Percentiles rank a stretch among this genome's conserved stretches.
Conservation (phyloP, 2,888 invertebrate genomes). For the Callosobruchus maculatus region DNA sequence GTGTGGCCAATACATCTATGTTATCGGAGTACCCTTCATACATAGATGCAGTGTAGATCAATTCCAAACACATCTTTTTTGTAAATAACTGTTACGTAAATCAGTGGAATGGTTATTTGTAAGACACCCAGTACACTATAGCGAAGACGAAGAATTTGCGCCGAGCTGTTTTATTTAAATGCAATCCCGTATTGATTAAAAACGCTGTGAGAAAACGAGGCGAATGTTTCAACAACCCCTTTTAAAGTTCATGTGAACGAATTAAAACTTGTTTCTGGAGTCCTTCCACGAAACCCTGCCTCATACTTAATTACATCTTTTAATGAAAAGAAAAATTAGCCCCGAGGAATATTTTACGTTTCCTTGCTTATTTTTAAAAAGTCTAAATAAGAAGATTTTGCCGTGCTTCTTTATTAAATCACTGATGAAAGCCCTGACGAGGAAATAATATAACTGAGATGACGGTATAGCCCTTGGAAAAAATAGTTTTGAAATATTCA, state of each 20-base stretch:
- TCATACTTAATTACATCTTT: constrained; percentile 28
- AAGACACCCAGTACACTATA: background rate
- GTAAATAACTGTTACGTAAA: no score
- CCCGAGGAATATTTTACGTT: constrained; percentile 10
- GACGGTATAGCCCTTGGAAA: background rate
- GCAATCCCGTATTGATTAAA: constrained; percentile 43
- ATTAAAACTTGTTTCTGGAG: constrained; percentile 36
- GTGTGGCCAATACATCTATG: no score
- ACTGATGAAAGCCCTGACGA: background rate
- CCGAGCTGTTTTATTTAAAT: constrained; percentile 41
- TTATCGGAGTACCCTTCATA: no score
- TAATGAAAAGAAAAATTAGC: constrained; percentile 26
- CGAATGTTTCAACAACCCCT: constrained; percentile 41
- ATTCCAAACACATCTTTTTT: no score
- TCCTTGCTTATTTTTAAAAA: background rate
- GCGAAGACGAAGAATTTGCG: constrained; percentile 33
- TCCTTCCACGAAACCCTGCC: constrained; percentile 23
- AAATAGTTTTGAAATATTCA: background rate
- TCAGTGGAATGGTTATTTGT: no score
- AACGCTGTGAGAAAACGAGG: constrained; percentile 35
- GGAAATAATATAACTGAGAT: background rate
- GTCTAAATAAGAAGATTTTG: background rate
- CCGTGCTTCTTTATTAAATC: background rate
- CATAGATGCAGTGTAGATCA: no score
- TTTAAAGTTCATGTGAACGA: constrained; percentile 39